A percentile compares a stretch with the other conserved stretches of the same genome.
Conservation (phyloP, 2,888 invertebrate species). For the Chrysomela aeneicollis region DNA sequence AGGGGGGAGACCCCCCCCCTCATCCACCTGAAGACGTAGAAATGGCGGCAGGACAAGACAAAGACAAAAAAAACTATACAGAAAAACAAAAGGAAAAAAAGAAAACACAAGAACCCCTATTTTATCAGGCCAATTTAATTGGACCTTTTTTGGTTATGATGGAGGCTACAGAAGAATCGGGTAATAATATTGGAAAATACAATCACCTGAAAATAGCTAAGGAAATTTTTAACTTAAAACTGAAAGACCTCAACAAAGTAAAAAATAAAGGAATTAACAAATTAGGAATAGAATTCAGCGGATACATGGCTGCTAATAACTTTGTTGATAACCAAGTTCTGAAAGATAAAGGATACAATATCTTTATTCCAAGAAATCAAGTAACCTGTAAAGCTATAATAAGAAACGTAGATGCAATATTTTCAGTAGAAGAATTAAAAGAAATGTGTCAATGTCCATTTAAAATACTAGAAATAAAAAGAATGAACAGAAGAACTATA, state of each 20-base stretch:
- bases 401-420: too few relatives aligned
- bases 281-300: conserved; percentile 2
- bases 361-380: conserved; percentile 21
- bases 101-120: too few relatives aligned
- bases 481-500: conserved; percentile 15
- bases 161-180: not conserved
- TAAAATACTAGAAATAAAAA: conserved; percentile 13
- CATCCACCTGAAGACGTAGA: too few relatives aligned
- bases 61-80: too few relatives aligned
- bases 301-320: not conserved
- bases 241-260: not conserved
- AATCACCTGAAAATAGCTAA: not conserved
- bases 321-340: conserved; percentile 11
- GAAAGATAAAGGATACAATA: conserved; percentile 16
- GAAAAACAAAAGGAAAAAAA: too few relatives aligned
- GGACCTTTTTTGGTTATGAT: not conserved
- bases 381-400: too few relatives aligned
- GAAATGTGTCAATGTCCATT: too few relatives aligned
- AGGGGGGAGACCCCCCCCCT: too few relatives aligned
- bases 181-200: not conserved
- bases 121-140: too few relatives aligned
- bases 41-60: too few relatives aligned
- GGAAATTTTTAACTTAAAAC: not conserved
- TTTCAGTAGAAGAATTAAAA: too few relatives aligned
- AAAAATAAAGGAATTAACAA: not conserved